Conservation (phyloP, 1,140 invertebrate species). For the Sinella curviseta region DNA sequence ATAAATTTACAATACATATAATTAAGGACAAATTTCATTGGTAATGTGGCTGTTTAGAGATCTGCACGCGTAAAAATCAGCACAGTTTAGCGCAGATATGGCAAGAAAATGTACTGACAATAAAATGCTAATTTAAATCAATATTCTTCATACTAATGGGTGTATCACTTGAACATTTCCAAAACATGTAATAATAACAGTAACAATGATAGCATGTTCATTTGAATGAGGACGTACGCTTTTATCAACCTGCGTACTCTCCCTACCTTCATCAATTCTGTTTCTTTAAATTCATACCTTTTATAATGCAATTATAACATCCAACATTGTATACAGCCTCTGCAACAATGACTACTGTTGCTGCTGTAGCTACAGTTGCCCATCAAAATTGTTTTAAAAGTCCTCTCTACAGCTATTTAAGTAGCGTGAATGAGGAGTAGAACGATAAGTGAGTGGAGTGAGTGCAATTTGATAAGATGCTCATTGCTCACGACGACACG, state of each 20-base stretch:
- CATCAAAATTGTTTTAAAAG: background rate
- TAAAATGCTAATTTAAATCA: slow-evolving; percentile 11
- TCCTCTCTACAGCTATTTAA: background rate
- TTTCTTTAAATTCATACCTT: slow-evolving; percentile 4
- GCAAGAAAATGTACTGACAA: background rate
- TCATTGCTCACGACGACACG: too few species aligned
- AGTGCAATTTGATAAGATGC: too few species aligned
- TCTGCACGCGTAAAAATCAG: background rate
- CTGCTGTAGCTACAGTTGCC: too few species aligned
- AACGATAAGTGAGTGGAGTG: background rate
- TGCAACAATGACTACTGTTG: too few species aligned
- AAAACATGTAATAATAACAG: background rate
- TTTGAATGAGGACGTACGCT: too few species aligned
- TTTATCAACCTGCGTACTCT: too few species aligned
- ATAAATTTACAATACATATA: too few species aligned
- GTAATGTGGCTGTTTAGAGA: background rate
- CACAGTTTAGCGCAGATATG: background rate
- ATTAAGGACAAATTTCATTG: background rate
- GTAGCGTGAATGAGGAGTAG: background rate
- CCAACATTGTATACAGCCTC: too few species aligned
- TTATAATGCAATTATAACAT: too few species aligned
- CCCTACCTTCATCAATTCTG: too few species aligned
- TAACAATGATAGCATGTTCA: too few species aligned
- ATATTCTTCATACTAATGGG: background rate
- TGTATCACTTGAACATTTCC: background rate